Base-by-base conservation (phyloP, 1,140 invertebrate species). In the Drosophila baimaii region DNA sequence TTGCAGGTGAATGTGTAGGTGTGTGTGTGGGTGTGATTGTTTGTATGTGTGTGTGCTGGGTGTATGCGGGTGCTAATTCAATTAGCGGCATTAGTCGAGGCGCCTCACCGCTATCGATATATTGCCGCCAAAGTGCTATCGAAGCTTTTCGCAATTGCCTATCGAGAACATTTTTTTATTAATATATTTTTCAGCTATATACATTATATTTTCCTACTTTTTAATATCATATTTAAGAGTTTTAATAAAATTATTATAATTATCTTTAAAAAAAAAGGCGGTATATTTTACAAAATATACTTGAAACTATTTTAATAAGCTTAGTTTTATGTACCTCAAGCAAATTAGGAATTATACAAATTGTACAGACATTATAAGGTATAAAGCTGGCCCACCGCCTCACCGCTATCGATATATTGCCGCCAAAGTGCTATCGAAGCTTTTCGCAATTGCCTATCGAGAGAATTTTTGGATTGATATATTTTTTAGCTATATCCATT, bases 51-150 rank as follows among this genome's bases (percentile, higher is more conserved):
- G 27, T n/a, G 64, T 29, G 23, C 35, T 19, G 46, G 21, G 29
- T 33, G 19, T 35, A 51, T 68, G 57, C 21, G 61, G 71, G 65
- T 84, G 77, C 65, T 83, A 83, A 83, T 84, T 83, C 54, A 83
- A 83, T 83, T 83, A 83, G 55, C 81, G 77, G 57, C 66, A 68
- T 70, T 68, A 59, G 43, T 17, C 35, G 51, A 39, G 27, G 56
- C 43, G 46, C 41, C 33, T 31, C 31, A 17, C 10, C 41, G 27
- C 2, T 51, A 75, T 49, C 47, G 56, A 35, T 59, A 54, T 19
- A 61, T 61, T 72, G 35, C 35, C 27, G 19, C 17, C 33, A 37
- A 23, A 21, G 46, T 13, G 17, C 57, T 69, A 35, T 69, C 64
- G 44, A 23, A 3, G 12, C 4, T 49, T 56, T 56, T 19, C 10